Percentiles rank a stretch among this genome's conserved stretches.
These are phyloP conservation scores for Aldabrachelys gigantea DNA, from an alignment of 2,113 vertebrate species.

Conservation along the genomic window DNA sequence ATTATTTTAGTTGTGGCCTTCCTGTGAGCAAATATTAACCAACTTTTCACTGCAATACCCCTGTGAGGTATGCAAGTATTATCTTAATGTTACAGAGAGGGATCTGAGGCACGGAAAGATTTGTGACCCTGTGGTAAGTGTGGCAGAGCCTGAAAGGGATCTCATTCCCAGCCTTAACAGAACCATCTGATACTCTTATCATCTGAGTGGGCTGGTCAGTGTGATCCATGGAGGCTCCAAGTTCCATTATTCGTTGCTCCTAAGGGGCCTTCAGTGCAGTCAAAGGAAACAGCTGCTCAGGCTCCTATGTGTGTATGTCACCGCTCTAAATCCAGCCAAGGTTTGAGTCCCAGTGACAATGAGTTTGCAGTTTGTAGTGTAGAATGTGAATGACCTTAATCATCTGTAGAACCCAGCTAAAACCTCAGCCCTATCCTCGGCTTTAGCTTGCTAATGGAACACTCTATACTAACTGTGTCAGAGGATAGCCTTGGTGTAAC, in stretches of 20 bases:
- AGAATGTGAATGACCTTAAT: not conserved
- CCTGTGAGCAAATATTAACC: not conserved
- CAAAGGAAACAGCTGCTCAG: not conserved
- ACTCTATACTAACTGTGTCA: not conserved
- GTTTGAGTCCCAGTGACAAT: not conserved
- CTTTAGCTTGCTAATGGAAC: not conserved
- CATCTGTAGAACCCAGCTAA: not conserved
- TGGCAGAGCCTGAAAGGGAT: not conserved
- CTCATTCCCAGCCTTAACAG: not conserved
- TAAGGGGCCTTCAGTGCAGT: not conserved
- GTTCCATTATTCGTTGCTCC: not conserved
- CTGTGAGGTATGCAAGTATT: not conserved
- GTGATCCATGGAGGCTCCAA: not conserved
- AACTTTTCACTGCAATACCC: not conserved
- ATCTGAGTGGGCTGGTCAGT: not conserved
- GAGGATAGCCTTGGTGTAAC: not conserved
- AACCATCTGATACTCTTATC: not conserved
- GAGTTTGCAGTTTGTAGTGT: not conserved
- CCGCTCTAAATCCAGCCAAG: not conserved
- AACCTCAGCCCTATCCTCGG: not conserved
- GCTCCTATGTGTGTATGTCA: not conserved
- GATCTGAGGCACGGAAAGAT: not conserved
- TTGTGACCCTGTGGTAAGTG: not conserved
- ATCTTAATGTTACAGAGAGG: not conserved
- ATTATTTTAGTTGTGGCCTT: not conserved